These are phyloP conservation scores for Bombus ignitus DNA, from an alignment of 1,140 invertebrate species.

Conservation along the genomic window DNA sequence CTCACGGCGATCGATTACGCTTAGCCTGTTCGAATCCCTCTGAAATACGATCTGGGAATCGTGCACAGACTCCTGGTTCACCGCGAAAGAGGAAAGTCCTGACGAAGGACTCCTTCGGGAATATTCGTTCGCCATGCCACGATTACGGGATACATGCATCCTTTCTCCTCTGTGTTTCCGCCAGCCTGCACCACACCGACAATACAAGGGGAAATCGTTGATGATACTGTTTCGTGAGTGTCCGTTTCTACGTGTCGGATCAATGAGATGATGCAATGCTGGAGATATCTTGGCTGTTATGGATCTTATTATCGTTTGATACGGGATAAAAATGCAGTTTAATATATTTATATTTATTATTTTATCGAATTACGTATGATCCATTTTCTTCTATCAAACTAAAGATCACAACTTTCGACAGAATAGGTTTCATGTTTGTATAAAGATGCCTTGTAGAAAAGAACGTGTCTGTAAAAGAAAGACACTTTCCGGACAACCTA, in stretches of 20 bases:
- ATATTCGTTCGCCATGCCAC: constrained; percentile 74
- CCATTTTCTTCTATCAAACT: too few species aligned
- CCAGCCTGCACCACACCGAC: too few species aligned
- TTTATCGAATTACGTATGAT: too few species aligned
- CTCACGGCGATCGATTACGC: constrained; percentile 68
- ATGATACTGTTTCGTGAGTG: not conserved
- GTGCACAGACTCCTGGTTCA: constrained; percentile 67
- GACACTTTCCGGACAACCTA: too few species aligned
- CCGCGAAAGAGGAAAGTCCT: constrained; percentile 74
- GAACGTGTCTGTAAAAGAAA: too few species aligned
- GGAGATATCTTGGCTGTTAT: too few species aligned
- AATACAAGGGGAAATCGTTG: not conserved
- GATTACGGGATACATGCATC: constrained; percentile 70
- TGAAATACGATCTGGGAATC: constrained; percentile 76
- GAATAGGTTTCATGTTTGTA: too few species aligned
- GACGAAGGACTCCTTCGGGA: constrained; percentile 77
- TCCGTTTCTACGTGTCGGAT: not conserved
- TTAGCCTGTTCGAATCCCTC: constrained; percentile 65
- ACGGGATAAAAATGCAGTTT: too few species aligned
- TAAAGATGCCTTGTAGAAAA: too few species aligned
- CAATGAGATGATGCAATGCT: not conserved
- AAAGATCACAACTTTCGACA: too few species aligned
- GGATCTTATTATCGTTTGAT: not conserved
- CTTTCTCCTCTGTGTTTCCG: constrained; percentile 29
- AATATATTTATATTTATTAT: too few species aligned